Percentiles rank a stretch among this genome's conserved stretches.
phyloP scores from a whole-genome alignment of 2,113 vertebrate species.

The Rallus limicola region DNA sequence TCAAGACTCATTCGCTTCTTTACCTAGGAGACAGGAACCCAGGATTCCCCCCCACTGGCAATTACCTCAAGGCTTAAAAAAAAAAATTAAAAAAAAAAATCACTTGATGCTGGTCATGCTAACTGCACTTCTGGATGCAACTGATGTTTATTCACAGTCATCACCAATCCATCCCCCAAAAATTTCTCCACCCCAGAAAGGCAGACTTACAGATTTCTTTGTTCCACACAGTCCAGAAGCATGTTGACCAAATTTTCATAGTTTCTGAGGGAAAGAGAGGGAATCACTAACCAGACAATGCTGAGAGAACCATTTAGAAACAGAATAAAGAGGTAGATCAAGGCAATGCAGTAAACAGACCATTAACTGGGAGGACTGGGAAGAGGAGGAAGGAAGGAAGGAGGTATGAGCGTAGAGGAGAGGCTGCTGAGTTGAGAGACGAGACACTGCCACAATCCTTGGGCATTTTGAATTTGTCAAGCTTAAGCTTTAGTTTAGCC shows the following conservation, averaged over 20 bases:
- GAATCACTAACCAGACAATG: not conserved
- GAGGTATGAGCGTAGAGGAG: accelerated
- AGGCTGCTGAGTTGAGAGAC: not conserved
- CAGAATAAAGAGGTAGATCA: not conserved
- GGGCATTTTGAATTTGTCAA: not conserved
- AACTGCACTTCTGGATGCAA: not conserved
- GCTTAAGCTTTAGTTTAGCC: not conserved
- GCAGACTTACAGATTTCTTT: constrained; percentile 91
- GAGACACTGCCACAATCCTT: not conserved
- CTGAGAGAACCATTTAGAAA: not conserved
- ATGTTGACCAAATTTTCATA: constrained; percentile 88
- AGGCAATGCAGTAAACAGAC: not conserved
- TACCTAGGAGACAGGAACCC: not conserved
- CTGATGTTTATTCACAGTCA: not conserved
- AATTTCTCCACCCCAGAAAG: not conserved
- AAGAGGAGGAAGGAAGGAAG: not conserved
- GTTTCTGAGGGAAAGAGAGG: constrained; percentile 75
- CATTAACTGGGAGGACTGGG: not conserved
- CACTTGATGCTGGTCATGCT: not conserved
- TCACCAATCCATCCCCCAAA: not conserved
- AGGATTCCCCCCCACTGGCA: not conserved
- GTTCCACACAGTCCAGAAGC: constrained; percentile 85
- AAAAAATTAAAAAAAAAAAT: not conserved
- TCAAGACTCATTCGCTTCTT: not conserved
- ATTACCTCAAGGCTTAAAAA: accelerated